Evolutionary conservation across 2,113 vertebrate species (phyloP).

Genomic region (Hyla sarda): DNA sequence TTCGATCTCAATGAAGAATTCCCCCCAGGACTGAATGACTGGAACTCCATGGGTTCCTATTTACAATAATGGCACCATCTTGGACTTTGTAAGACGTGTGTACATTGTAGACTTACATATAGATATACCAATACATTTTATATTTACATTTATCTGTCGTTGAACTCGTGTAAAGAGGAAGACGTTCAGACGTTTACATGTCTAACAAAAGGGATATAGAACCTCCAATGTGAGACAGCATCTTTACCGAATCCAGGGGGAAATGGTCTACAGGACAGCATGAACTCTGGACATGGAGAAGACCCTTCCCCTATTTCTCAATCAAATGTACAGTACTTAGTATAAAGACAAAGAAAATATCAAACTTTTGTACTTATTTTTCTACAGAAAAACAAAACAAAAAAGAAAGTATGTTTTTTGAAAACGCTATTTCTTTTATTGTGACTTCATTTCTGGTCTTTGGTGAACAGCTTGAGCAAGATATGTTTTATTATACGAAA

Average conservation of each 20-base stretch:
- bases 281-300: conserved; percentile 50
- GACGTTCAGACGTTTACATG: conserved; percentile 60
- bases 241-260: background rate
- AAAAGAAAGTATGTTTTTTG: conserved; percentile 53
- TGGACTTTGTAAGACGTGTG: conserved; percentile 20
- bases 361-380: conserved; percentile 68
- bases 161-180: conserved; percentile 29
- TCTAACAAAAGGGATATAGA: conserved; percentile 58
- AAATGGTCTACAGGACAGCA: conserved; percentile 51
- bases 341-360: background rate
- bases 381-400: conserved; percentile 61
- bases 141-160: conserved; percentile 28
- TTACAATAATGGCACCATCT: conserved; percentile 73
- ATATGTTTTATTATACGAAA: conserved; percentile 56
- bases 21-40: conserved; percentile 73
- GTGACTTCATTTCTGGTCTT: background rate
- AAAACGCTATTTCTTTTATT: background rate
- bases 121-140: conserved; percentile 22
- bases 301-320: conserved; percentile 1
- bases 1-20: conserved; percentile 80
- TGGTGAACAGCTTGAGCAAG: conserved; percentile 49
- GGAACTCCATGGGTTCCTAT: conserved; percentile 78
- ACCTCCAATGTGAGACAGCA: background rate
- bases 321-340: conserved; percentile 33
- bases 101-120: conserved; percentile 11